phyloP scores from a whole-genome alignment of 2,113 vertebrate genomes.

The Anolis carolinensis region DNA sequence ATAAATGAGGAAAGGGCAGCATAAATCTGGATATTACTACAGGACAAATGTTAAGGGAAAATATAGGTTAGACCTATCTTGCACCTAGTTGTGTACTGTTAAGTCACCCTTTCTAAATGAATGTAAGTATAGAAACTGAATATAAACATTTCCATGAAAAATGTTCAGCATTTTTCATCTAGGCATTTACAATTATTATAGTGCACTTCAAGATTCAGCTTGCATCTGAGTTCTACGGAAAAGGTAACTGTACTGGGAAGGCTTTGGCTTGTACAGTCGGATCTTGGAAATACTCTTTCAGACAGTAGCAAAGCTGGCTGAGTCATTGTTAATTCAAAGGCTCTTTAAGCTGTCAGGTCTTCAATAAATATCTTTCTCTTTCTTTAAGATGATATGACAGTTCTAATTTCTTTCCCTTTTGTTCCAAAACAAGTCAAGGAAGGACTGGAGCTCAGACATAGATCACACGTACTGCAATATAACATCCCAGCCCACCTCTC shows the following conservation, averaged over 20 bases:
- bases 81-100: not conserved
- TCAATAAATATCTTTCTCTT: slow-evolving; percentile 12
- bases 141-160: not conserved
- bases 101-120: not conserved
- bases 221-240: not conserved
- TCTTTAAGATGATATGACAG: not conserved
- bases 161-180: not conserved
- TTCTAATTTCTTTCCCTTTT: slow-evolving; percentile 16
- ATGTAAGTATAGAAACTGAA: not conserved
- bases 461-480: not conserved
- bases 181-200: not conserved
- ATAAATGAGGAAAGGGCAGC: not conserved
- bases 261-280: not conserved
- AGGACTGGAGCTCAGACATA: not conserved
- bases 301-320: not conserved
- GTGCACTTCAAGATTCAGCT: not conserved
- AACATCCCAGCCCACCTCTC: not conserved
- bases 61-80: not conserved
- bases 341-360: slow-evolving; percentile 11
- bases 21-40: not conserved
- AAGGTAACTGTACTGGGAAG: not conserved
- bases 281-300: not conserved
- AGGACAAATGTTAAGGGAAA: not conserved
- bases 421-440: not conserved
- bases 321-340: slow-evolving; percentile 9